Evolutionary conservation across 2,888 invertebrate genomes (phyloP).

Genomic region (Girardia tigrina): DNA sequence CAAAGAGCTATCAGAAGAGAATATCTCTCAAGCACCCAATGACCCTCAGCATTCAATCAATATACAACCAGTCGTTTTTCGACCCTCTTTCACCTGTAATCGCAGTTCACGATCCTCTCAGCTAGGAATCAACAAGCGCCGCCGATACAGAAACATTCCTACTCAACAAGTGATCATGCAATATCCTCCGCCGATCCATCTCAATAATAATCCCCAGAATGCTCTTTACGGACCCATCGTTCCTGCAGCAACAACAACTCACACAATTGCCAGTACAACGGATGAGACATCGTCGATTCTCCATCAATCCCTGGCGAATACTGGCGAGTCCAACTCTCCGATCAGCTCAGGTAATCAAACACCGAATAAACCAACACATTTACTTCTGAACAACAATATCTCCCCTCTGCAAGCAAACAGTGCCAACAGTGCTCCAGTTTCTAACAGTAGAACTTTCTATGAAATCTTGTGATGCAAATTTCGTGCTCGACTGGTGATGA

Average conservation of each 20-base stretch:
- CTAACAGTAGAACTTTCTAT: constrained; percentile 14
- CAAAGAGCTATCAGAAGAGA: not conserved
- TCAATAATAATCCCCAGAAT: not conserved
- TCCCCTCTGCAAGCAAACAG: not conserved
- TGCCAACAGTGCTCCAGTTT: not conserved
- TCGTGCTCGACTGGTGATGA: not conserved
- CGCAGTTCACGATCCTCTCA: not conserved
- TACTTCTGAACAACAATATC: too few relatives aligned
- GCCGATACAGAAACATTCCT: constrained; percentile 3
- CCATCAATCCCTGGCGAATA: not conserved
- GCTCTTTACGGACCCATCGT: not conserved
- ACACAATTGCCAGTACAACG: too few relatives aligned
- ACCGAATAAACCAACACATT: not conserved
- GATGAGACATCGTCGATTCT: too few relatives aligned
- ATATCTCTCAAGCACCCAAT: not conserved
- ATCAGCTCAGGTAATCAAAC: constrained; percentile 1
- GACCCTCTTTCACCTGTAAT: not conserved
- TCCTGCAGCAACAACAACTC: not conserved
- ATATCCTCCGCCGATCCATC: not conserved
- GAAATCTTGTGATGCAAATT: not conserved
- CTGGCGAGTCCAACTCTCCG: not conserved
- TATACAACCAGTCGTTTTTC: not conserved
- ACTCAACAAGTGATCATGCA: not conserved
- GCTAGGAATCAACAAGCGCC: not conserved
- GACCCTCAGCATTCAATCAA: not conserved